Evolutionary conservation across 2,888 invertebrate genomes (phyloP).

Genomic region (Axea sp.): DNA sequence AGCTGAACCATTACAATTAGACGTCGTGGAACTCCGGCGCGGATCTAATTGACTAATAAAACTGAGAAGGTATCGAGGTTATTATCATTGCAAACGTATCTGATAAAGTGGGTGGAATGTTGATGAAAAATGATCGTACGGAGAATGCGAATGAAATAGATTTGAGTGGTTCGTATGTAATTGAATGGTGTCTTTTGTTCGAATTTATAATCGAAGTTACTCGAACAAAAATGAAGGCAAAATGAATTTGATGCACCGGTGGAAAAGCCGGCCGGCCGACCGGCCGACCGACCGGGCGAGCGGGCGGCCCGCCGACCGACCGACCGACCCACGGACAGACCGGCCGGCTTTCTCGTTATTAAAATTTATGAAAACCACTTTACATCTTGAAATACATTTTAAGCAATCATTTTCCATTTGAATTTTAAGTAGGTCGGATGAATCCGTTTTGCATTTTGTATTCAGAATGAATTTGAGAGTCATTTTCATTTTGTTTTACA

Average conservation of each 20-base stretch:
- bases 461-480: constrained; percentile 53
- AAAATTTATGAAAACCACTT: constrained; percentile 60
- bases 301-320: too few relatives aligned
- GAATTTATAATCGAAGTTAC: constrained; percentile 41
- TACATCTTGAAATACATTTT: constrained; percentile 58
- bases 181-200: constrained; percentile 42
- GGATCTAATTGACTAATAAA: too few relatives aligned
- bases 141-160: constrained; percentile 31
- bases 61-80: too few relatives aligned
- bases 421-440: constrained; percentile 56
- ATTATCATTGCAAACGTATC: too few relatives aligned
- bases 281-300: too few relatives aligned
- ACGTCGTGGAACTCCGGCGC: too few relatives aligned
- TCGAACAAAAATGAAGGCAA: constrained; percentile 34
- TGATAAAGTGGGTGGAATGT: background rate
- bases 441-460: constrained; percentile 54
- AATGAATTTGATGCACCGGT: constrained; percentile 41
- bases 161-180: constrained; percentile 33
- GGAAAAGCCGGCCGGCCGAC: constrained; percentile 40
- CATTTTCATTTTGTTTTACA: constrained; percentile 57
- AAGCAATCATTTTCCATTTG: constrained; percentile 59
- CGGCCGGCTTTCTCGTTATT: constrained; percentile 47
- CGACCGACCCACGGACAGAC: constrained; percentile 28
- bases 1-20: too few relatives aligned
- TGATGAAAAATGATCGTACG: background rate